These are phyloP conservation scores for Hartigia nigra DNA, from an alignment of 2,888 invertebrate genomes.

Conservation along the genomic window DNA sequence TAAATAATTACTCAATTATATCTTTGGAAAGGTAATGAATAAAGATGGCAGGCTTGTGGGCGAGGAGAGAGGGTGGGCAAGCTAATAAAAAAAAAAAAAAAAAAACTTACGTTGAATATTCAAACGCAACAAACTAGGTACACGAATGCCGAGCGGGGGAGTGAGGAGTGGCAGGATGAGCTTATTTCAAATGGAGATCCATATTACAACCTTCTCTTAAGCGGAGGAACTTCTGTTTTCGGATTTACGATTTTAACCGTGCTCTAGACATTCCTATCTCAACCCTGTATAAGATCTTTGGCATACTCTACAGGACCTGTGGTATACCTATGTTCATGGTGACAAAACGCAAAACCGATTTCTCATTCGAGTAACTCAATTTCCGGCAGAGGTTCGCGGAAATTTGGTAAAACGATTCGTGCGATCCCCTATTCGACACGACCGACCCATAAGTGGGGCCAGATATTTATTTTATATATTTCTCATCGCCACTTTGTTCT, in stretches of 20 bases:
- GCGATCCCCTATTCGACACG: constrained; percentile 45
- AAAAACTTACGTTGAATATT: constrained; percentile 63
- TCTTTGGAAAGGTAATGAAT: constrained; percentile 67
- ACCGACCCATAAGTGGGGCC: neutral
- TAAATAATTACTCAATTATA: constrained; percentile 67
- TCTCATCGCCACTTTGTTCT: constrained; percentile 26
- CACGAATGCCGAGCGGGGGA: constrained; percentile 33
- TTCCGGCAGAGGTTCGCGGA: constrained; percentile 11
- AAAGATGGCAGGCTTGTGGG: constrained; percentile 61
- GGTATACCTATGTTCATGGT: neutral
- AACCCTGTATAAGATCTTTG: constrained; percentile 11
- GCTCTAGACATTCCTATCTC: neutral
- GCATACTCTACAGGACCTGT: neutral
- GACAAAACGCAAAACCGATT: neutral
- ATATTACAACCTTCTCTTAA: constrained; percentile 61
- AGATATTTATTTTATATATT: neutral
- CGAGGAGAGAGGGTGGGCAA: constrained; percentile 44
- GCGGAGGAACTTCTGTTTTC: constrained; percentile 57
- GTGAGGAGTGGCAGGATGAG: constrained; percentile 40
- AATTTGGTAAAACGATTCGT: constrained; percentile 68
- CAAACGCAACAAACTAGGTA: constrained; percentile 66
- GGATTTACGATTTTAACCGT: constrained; percentile 33
- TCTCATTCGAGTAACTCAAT: neutral
- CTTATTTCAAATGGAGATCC: constrained; percentile 67
- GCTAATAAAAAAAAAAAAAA: constrained; percentile 63